Conservation (phyloP, 2,888 invertebrate genomes). For the Apodemia mormo region DNA sequence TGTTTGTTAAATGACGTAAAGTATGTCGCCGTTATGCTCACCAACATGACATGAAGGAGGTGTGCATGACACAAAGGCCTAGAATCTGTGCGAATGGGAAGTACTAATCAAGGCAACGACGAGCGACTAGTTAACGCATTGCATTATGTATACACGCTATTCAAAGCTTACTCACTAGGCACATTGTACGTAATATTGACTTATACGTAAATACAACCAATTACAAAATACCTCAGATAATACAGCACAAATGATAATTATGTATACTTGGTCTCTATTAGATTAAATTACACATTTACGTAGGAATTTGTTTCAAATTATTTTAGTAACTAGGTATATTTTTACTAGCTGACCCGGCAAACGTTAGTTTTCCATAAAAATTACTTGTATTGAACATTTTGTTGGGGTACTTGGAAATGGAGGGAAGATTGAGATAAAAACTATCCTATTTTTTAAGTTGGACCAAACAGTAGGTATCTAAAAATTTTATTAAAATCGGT, state of each 20-base stretch:
- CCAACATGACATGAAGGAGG: conserved; percentile 20
- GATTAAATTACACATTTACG: background rate
- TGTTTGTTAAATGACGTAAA: conserved; percentile 20
- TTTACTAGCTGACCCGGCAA: too few species aligned
- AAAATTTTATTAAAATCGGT: too few species aligned
- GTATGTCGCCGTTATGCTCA: conserved; percentile 17
- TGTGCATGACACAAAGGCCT: conserved; percentile 49
- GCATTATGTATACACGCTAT: conserved; percentile 40
- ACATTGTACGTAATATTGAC: conserved; percentile 28
- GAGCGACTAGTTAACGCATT: conserved; percentile 55
- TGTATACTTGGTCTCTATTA: background rate
- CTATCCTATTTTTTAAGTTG: too few species aligned
- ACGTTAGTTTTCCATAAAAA: too few species aligned
- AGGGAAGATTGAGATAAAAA: too few species aligned
- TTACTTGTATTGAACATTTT: too few species aligned
- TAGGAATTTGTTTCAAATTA: background rate
- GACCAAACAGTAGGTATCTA: too few species aligned
- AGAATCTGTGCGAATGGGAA: conserved; percentile 62
- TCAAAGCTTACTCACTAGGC: conserved; percentile 30
- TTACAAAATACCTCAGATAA: conserved; percentile 23
- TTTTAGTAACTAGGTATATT: background rate
- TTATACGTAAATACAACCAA: conserved; percentile 26
- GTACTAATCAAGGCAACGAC: conserved; percentile 58
- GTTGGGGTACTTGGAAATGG: too few species aligned
- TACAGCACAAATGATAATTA: conserved; percentile 7